Conservation (phyloP, 2,797 vertebrate genomes). For the Esox masquinongy region DNA sequence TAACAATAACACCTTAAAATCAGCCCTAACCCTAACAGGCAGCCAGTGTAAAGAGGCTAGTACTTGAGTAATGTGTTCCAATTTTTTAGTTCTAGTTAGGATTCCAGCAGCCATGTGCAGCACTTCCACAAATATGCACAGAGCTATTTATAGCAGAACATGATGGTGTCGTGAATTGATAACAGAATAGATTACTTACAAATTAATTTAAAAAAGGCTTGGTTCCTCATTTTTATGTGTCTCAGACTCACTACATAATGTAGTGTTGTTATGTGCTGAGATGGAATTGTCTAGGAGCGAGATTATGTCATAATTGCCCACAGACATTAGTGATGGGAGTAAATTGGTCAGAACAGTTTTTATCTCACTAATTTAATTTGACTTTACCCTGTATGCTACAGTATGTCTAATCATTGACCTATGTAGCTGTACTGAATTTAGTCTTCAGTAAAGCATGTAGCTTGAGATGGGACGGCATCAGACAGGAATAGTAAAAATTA, state of each 20-base stretch:
- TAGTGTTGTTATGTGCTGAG: too few species aligned
- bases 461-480: conserved; percentile 56
- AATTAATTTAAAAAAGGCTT: background rate
- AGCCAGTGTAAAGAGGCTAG: too few species aligned
- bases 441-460: conserved; percentile 30
- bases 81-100: too few species aligned
- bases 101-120: too few species aligned
- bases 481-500: conserved; percentile 39
- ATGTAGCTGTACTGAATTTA: background rate
- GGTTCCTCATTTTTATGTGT: background rate
- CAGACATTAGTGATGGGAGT: conserved; percentile 9
- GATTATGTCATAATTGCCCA: conserved; percentile 35
- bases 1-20: too few species aligned
- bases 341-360: conserved; percentile 18
- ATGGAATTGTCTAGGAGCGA: background rate
- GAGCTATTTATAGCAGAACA: too few species aligned
- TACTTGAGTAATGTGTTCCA: too few species aligned
- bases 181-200: background rate
- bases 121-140: too few species aligned
- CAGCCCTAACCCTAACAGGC: too few species aligned
- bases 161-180: too few species aligned
- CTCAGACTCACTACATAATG: background rate
- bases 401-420: conserved; percentile 2
- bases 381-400: conserved; percentile 8
- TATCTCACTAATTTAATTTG: conserved; percentile 18